Base-by-base conservation (phyloP, 2,113 vertebrate species). In the Atrichornis clamosus region DNA sequence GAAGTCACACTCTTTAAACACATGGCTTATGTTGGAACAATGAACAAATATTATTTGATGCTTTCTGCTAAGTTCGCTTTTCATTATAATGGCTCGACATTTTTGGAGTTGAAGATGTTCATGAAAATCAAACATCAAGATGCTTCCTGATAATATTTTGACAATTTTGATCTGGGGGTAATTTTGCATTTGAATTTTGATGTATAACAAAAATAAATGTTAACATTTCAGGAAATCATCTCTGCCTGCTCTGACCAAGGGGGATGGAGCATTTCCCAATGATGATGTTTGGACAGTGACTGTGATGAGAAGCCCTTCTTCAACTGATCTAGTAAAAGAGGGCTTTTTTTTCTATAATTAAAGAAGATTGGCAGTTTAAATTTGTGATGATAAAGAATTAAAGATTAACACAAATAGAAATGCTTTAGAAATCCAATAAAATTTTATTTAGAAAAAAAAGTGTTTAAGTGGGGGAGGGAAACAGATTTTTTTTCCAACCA, bases 1-100 rank as follows among this genome's bases (percentile, higher is more conserved):
- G 73, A 84, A 95, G 86, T 87, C 76, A 67, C 46, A 56, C 80
- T 95, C 80, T 92, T 93, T 81, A 95, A 95, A 92, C 86, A 95
- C 94, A 89, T 44, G 75, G 89, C 86, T 78, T 67, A n/a, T 70
- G 62, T 35, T 52, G 91, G 89, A 90, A 89, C 83, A 92, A 89
- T 28, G 86, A 96, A 80, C 84, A 95, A 95, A 90, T 92, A 89
- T 75, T 95, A 67, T 80, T 81, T 87, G 68, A 84, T 91, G 69
- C 64, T 92, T 95, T 53, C 76, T 81, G 76, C 77, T 81, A 3
- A 30, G 42, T 72, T 95, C 22, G 0, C 52, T 95, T 90, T 68
- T 81, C 74, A 72, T 69, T 63, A 27, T 47, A 85, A 70, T 21
- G 55, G 69, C 77, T 93, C 1, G 0, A 72, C 22, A 32, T 26